These are phyloP conservation scores for Pelobates fuscus DNA, from an alignment of 2,113 vertebrate genomes.

Conservation along the genomic window DNA sequence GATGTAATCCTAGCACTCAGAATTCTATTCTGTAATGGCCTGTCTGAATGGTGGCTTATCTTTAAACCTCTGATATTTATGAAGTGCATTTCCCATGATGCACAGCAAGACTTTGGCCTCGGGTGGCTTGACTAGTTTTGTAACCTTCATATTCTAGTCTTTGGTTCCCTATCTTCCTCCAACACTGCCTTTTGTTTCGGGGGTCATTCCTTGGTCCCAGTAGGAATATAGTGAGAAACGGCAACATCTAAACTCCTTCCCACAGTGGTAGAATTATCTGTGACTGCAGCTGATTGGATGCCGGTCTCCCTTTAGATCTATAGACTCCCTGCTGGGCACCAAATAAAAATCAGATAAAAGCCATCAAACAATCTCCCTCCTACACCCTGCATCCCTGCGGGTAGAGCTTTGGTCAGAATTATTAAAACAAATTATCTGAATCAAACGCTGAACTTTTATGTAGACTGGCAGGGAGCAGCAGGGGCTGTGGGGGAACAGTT, in stretches of 20 bases:
- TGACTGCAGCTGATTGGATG: slow-evolving; percentile 53
- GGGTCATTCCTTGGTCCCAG: not conserved
- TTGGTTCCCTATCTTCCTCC: not conserved
- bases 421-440: slow-evolving; percentile 46
- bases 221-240: not conserved
- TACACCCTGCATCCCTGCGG: slow-evolving; percentile 49
- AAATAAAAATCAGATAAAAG: slow-evolving; percentile 51
- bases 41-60: too few species aligned
- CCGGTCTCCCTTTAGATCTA: slow-evolving; percentile 38
- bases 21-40: too few species aligned
- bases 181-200: too few species aligned
- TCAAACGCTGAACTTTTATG: slow-evolving; percentile 12
- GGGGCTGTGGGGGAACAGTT: not conserved
- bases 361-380: slow-evolving; percentile 22
- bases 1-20: too few species aligned
- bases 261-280: slow-evolving; percentile 46
- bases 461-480: slow-evolving; percentile 15
- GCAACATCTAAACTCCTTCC: not conserved
- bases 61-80: too few species aligned
- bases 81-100: too few species aligned
- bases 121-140: too few species aligned
- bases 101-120: too few species aligned
- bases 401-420: slow-evolving; percentile 47
- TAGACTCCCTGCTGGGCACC: slow-evolving; percentile 29
- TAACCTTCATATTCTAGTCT: not conserved